These are phyloP conservation scores for Tipula confusa DNA, from an alignment of 2,888 invertebrate species.

Conservation along the genomic window DNA sequence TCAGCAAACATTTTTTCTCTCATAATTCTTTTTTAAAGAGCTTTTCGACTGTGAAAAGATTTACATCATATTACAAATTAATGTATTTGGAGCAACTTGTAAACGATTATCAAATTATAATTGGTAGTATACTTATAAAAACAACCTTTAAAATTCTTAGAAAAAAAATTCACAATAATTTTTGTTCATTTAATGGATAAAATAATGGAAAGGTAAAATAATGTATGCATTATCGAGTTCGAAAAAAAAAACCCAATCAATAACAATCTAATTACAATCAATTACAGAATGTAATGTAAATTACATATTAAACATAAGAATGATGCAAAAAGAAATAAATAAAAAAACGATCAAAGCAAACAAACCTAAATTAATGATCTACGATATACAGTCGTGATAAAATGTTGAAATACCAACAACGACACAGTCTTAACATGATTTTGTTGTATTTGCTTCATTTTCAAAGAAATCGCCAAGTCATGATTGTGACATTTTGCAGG, in stretches of 20 bases:
- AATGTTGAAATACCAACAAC: neutral
- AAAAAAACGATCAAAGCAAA: neutral
- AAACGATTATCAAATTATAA: no score
- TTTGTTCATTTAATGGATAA: neutral
- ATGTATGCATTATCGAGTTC: neutral
- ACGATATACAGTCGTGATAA: slow-evolving; percentile 8
- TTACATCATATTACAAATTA: no score
- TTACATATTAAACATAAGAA: neutral
- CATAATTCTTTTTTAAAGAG: no score
- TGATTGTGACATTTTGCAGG: neutral
- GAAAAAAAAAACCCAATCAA: neutral
- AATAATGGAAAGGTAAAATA: neutral
- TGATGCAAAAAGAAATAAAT: neutral
- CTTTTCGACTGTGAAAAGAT: no score
- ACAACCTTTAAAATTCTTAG: neutral
- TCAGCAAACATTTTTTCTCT: no score
- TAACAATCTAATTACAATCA: slow-evolving; percentile 20
- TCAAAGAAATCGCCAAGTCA: neutral
- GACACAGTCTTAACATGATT: neutral
- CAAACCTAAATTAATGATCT: slow-evolving; percentile 25
- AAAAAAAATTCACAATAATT: neutral
- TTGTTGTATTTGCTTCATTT: neutral
- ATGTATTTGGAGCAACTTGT: no score
- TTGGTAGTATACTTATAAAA: neutral
- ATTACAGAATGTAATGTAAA: slow-evolving; percentile 7